Evolutionary conservation across 1,140 invertebrate species (phyloP).

Genomic region (Ips nitidus): DNA sequence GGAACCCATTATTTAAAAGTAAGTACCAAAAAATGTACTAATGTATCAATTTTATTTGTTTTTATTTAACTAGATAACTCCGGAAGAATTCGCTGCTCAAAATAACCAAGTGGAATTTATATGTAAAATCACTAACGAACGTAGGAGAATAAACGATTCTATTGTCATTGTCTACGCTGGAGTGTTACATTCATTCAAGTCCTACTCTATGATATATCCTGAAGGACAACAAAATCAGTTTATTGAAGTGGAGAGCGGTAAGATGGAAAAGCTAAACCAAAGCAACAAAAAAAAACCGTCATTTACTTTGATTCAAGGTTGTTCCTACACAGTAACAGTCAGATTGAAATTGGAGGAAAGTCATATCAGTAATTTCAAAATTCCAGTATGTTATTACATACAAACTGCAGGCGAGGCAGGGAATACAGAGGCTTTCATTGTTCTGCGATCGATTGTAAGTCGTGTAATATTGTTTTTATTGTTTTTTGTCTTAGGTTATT

Average conservation of each 20-base stretch:
- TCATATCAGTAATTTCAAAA: constrained; percentile 28
- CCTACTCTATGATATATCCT: constrained; percentile 20
- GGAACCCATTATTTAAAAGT: constrained; percentile 19
- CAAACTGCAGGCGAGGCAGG: constrained; percentile 15
- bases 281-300: background rate
- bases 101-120: constrained; percentile 18
- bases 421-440: constrained; percentile 18
- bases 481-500: background rate
- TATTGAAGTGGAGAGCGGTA: constrained; percentile 27
- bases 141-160: constrained; percentile 1
- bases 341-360: constrained; percentile 15
- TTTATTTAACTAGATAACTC: constrained; percentile 15
- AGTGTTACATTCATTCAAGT: constrained; percentile 10
- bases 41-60: constrained; percentile 5
- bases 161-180: constrained; percentile 16
- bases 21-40: background rate
- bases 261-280: background rate
- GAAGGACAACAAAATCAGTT: constrained; percentile 7
- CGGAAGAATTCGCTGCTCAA: constrained; percentile 10
- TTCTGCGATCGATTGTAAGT: constrained; percentile 34
- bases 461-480: background rate
- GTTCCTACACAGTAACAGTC: constrained; percentile 20
- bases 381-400: constrained; percentile 30
- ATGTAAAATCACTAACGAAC: constrained; percentile 12
- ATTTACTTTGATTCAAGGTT: constrained; percentile 18